Base-by-base conservation (phyloP, 2,797 vertebrate species). In the Tamandua tetradactyla region DNA sequence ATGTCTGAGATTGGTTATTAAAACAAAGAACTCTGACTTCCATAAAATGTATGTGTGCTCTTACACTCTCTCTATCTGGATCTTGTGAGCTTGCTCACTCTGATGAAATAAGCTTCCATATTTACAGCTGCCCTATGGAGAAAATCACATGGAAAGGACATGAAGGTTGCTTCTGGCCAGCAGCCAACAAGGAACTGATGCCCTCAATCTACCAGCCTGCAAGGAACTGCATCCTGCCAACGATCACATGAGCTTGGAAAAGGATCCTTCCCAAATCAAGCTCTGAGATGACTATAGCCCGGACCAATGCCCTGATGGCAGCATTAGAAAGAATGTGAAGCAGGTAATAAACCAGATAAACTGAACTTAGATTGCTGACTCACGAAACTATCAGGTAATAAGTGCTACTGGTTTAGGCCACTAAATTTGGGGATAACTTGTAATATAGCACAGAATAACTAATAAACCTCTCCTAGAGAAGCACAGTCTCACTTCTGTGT, bases 401-500 rank as follows among this genome's bases (percentile, higher is more conserved):
- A 78, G 74, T 57, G 7, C 42, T 61, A 22, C 69, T 71, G 22
- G 52, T 75, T 89, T 71, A 71, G 52, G 10, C 71, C 42, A 55
- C 14, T 76, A 93, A 80, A 2, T 80, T 66, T 64, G 5, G 5
- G 30, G 61, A 1, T n/a, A 32, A 37, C 72, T 90, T 80, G 12
- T 52, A 72, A 40, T 69, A 37, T 30, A 81, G 11, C 1, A 79
- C 20, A 15, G 68, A 57, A 27, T 30, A 83, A 83, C 8, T 64
- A 89, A 66, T 52, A 80, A 75, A 74, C 23, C 35, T 89, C 57
- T 49, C 44, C 37, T 40, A 81, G 74, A 55, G 37, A 78, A 15
- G 20, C 1, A 37, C 3, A 68, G 10, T 84, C 12, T 87, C 27
- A 52, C 3, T 23, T 35, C 3, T 2, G 10, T 3, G 1, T 14